Conservation (phyloP, 2,797 vertebrate species). For the Mycteria americana region DNA sequence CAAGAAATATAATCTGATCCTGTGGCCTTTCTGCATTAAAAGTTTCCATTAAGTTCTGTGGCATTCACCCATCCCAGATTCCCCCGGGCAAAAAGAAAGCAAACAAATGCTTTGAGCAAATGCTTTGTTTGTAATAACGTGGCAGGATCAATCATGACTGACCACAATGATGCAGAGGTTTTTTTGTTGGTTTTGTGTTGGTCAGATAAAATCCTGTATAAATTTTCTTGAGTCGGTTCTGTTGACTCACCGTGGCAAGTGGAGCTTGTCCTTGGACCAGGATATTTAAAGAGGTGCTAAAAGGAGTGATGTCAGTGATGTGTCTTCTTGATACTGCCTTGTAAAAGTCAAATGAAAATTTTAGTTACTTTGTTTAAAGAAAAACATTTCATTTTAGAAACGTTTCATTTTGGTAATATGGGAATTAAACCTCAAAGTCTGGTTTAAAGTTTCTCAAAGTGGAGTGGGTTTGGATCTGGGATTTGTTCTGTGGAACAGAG, state of each 20-base stretch:
- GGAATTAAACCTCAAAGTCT: not conserved
- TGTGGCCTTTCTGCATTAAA: conserved; percentile 18
- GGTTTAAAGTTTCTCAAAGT: not conserved
- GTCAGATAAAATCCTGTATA: conserved; percentile 22
- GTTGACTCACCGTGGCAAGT: conserved; percentile 7
- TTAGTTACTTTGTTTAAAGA: not conserved
- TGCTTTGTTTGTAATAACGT: conserved; percentile 29
- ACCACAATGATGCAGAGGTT: conserved; percentile 12
- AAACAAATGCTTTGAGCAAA: conserved; percentile 16
- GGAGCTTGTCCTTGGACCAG: not conserved
- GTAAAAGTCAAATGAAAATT: not conserved
- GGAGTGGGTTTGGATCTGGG: not conserved
- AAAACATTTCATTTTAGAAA: not conserved
- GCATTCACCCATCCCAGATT: conserved; percentile 37
- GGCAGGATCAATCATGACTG: conserved; percentile 40
- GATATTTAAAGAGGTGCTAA: conserved; percentile 27
- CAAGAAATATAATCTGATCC: conserved; percentile 23
- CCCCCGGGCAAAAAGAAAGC: conserved; percentile 23
- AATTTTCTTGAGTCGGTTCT: not conserved
- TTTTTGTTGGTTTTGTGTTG: not conserved
- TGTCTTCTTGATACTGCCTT: not conserved
- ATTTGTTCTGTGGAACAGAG: not conserved
- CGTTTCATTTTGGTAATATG: not conserved
- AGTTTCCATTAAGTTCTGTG: conserved; percentile 50
- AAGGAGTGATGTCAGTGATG: conserved; percentile 1